Evolutionary conservation across 37 sponge, comb jelly and placozoan genomes (phyloP), one percentile per base, ranked within the genome.

Genomic region (Dysidea cf. avara): DNA sequence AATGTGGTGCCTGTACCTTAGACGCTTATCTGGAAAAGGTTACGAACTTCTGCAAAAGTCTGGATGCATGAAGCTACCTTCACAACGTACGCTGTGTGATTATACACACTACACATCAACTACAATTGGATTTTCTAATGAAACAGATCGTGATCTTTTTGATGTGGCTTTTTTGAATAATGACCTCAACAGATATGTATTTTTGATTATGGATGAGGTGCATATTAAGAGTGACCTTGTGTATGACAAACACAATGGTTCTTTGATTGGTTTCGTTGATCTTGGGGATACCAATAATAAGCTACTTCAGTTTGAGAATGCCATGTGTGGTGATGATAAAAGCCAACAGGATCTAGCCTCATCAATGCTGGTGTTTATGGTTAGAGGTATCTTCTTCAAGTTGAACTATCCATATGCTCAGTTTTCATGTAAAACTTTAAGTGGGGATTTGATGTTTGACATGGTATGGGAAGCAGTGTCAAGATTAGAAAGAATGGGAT

Each of bases 121-220:
- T 18, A 43, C 22, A 9, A 66, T 47, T n/a, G 49, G 67, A 66
- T 66, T 66, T 40, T 66, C 67, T n/a, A 20, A 11, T 66, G 67
- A 17, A 40, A 40, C 22, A 14, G 67, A 66, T 40, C 5, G 38
- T n/a, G 49, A 40, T 40, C 67, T 40, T 29, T 2, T 66, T 14
- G 4, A 13, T 22, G 57, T 56, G 5, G 25, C 29, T 13, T 6
- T 13, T 7, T 9, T 43, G 5, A 13, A 6, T 14, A 4, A 6
- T 7, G 57, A 56, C 28, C 29, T 22, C 4, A 22, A 56, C 28
- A 56, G 11, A 13, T 28, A 28, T 56, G 57, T 56, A 4, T 13
- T 56, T 7, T 12, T 56, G 13, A 22, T 56, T 7, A 22, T 56
- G 7, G 57, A 56, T 56, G 57, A 56, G 16, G 11, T 56, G 57